These are phyloP conservation scores for Callionymus lyra DNA, from an alignment of 2,113 vertebrate species.

Conservation along the genomic window DNA sequence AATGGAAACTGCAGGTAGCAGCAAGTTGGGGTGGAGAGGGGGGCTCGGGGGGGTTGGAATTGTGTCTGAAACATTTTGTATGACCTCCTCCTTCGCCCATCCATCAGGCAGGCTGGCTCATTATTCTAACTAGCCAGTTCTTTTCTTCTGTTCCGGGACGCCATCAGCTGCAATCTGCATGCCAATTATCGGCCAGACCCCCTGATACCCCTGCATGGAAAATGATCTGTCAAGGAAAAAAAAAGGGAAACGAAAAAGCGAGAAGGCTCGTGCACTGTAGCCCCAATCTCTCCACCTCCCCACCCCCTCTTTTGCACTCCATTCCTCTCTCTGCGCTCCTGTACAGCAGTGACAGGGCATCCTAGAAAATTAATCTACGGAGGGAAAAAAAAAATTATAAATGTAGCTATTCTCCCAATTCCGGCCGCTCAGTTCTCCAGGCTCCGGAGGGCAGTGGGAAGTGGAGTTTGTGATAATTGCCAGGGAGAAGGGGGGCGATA, in stretches of 20 bases:
- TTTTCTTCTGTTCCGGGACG: conserved; percentile 83
- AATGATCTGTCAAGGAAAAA: conserved; percentile 91
- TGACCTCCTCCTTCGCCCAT: conserved; percentile 92
- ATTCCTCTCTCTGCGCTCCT: conserved; percentile 54
- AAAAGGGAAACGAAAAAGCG: conserved; percentile 38
- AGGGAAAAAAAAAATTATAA: conserved; percentile 73
- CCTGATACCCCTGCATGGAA: conserved; percentile 94
- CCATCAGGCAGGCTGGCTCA: conserved; percentile 92
- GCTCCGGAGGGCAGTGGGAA: conserved; percentile 76
- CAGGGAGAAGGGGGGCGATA: conserved; percentile 56
- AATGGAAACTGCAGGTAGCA: conserved; percentile 48
- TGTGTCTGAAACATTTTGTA: conserved; percentile 76
- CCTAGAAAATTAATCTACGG: conserved; percentile 85
- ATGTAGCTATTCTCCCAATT: conserved; percentile 67
- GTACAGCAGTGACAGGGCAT: conserved; percentile 67
- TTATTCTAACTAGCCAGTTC: conserved; percentile 92
- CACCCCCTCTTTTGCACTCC: conserved; percentile 38
- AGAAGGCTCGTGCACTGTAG: conserved; percentile 64
- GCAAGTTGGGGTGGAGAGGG: conserved; percentile 16
- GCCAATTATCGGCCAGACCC: conserved; percentile 98
- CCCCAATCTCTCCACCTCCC: conserved; percentile 58
- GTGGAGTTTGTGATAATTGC: conserved; percentile 80
- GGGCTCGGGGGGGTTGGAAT: conserved; percentile 43
- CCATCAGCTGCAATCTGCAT: conserved; percentile 99
- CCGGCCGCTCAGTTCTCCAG: conserved; percentile 65